Evolutionary conservation across 2,888 invertebrate species (phyloP), one percentile per base, ranked within the genome.

Genomic region (Plagodis pulveraria): DNA sequence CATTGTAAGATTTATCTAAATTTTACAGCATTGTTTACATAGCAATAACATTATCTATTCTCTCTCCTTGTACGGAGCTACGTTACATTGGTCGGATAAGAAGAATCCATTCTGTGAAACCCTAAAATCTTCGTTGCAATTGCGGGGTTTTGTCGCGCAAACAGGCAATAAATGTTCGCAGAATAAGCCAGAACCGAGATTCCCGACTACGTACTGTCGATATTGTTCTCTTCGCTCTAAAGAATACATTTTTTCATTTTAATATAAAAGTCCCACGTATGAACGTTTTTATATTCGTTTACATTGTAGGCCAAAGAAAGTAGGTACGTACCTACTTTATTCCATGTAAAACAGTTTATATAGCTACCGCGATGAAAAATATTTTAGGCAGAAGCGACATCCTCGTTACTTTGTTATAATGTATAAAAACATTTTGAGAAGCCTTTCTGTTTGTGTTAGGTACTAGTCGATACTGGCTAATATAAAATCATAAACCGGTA

Each of bases 51-150:
- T 79, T 79, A 81, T 78, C 75, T 80, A 77, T 79, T 78, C 76
- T 70, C 73, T 73, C 66, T 68, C 69, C 66, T 72, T 76, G 73
- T 78, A 73, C 70, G 53, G 61, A 72, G 71, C 67, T 65, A 74
- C 68, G 69, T 72, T 56, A 76, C 78, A 76, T 75, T 72, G 76
- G 74, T 71, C 65, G 82, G 77, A 78, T 81, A 81, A 80, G 78
- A 76, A 78, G 80, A 77, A 82, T 81, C 81, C 79, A 81, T 81
- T 82, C 71, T 69, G 68, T 68, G 74, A 74, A 80, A 82, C 81
- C 79, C 80, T 78, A 81, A 81, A 83, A 81, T 80, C 75, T 77
- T 78, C 66, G 76, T 71, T 80, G 80, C 83, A 80, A 83, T 83
- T 77, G 80, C 74, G 77, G 69, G 76, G 78, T 80, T 78, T 81